Base-by-base conservation (phyloP, 2,797 vertebrate species). In the Lophius americanus region DNA sequence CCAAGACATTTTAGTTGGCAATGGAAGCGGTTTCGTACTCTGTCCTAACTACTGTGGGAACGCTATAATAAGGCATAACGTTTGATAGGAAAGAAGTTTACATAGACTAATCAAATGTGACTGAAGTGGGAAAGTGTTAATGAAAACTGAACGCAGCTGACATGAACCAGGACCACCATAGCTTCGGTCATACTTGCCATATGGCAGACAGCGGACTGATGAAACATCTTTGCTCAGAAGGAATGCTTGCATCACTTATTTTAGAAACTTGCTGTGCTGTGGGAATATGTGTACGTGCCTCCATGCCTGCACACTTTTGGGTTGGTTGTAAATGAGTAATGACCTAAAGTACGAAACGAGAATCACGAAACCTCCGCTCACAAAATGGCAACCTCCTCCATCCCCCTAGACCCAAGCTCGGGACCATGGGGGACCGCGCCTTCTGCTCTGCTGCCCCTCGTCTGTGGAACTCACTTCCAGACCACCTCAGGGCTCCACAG, bases 41-140 rank as follows among this genome's bases (percentile, higher is more conserved):
- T 70, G 57, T 68, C 70, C 66, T 68, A 60, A 79, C 81, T 78
- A 70, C 77, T 81, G 71, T 83, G 79, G 79, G 73, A 84, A 78
- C 64, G 55, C 72, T 69, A 51, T 47, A 59, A 39, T 73, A 4
- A 51, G 68, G 46, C 48, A 53, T 69, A 6, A 60, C 41, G 51
- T 51, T 66, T n/a, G 44, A 78, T 73, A 51, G 48, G 42, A 72
- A 37, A 23, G 10, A 49, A 36, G 3, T n/a, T 33, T 47, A 9
- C 51, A 62, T 49, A 78, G 58, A 58, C 23, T 23, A 23, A 23
- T 23, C 23, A 23, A 23, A 23, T 23, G 23, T 23, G 37, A 56
- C 41, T 35, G 38, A 59, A 73, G 35, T 54, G 51, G 75, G 59
- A 78, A 79, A 60, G 44, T 48, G 8, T 35, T 62, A n/a, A 58